Base-by-base conservation (phyloP, 2,888 invertebrate species). In the Sepiola atlantica region DNA sequence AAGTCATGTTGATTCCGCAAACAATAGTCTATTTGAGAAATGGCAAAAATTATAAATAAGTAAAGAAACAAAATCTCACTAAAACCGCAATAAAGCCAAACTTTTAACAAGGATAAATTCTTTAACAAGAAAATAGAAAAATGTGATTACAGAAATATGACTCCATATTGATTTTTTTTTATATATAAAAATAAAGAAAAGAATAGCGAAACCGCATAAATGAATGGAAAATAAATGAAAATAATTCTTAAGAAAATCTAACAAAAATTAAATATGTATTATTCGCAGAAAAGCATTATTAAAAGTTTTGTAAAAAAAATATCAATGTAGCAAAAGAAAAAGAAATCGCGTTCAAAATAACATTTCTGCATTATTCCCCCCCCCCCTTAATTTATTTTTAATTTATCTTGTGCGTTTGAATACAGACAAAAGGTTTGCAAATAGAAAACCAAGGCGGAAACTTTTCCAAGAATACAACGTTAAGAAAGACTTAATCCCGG, bases 381-480 rank as follows among this genome's bases (percentile, higher is more conserved):
- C n/a, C 45, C 32, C n/a, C 14, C n/a, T n/a, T 32, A 32, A 32
- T 77, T 77, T 77, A 77, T 77, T 77, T 77, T n/a, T 77, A 77
- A 77, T 77, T 77, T 77, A n/a, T 77, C 14, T 16, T 77, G n/a
- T 10, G 28, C 32, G 77, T 32, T 77, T n/a, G 77, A 77, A 77
- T 77, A 77, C 77, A 77, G 77, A 77, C 77, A 77, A 77, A 77
- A 77, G 77, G 77, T 77, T 77, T 77, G 77, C n/a, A 77, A 77
- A 77, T 77, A 77, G 77, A 32, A 77, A 77, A 18, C n/a, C 16
- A 32, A 77, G 12, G n/a, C n/a, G 4, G 32, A 16, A 77, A 77
- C n/a, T n/a, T 45, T 77, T 77, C 77, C 32, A 77, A 77, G n/a
- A 77, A 77, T 77, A 77, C 10, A 16, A 32, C 16, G 32, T 45